Percentiles rank a stretch among this genome's conserved stretches.
These are phyloP conservation scores for Nothoprocta perdicaria DNA, from an alignment of 2,113 vertebrate species.

Conservation along the genomic window DNA sequence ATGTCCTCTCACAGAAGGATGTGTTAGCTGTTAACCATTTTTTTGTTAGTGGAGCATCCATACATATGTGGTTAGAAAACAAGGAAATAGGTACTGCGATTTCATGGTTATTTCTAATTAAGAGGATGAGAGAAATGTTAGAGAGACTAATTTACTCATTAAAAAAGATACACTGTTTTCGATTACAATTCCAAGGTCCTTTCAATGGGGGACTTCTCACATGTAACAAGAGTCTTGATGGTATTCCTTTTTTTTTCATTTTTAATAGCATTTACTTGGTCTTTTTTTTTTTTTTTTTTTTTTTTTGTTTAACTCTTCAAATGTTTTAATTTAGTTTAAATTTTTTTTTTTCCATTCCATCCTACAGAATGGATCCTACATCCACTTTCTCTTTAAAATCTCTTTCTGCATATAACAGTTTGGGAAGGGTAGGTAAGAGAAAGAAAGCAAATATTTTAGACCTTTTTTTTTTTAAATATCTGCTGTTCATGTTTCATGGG, in stretches of 20 bases:
- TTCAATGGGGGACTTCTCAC: background rate
- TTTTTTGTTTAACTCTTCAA: background rate
- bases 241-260: background rate
- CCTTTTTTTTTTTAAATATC: background rate
- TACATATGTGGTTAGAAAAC: background rate
- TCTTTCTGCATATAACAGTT: background rate
- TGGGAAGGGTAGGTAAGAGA: background rate
- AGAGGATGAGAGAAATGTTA: background rate
- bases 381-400: constrained; percentile 11
- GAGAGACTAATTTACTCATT: background rate
- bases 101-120: background rate
- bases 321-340: background rate
- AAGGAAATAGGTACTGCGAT: background rate
- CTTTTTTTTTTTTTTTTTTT: background rate
- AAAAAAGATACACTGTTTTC: background rate
- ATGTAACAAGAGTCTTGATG: background rate
- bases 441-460: background rate
- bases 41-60: background rate
- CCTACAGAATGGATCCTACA: background rate
- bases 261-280: background rate
- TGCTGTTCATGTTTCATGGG: background rate
- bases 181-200: background rate
- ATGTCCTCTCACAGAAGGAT: background rate
- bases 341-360: constrained; percentile 2
- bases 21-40: constrained; percentile 33